These are phyloP conservation scores for Ostrea edulis DNA, from an alignment of 1,140 invertebrate species.

Conservation along the genomic window DNA sequence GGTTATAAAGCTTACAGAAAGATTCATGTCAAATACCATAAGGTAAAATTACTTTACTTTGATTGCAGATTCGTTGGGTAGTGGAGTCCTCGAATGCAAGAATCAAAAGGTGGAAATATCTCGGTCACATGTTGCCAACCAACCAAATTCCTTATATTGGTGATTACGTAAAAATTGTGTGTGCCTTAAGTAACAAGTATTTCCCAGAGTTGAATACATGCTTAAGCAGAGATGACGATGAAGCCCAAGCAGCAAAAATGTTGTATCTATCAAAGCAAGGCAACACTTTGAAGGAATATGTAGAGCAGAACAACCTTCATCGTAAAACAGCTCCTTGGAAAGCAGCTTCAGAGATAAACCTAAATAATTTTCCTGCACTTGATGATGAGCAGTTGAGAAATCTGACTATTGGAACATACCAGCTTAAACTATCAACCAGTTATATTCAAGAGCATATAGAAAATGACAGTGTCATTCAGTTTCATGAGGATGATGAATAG, in stretches of 20 bases:
- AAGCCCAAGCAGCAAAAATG: slow-evolving; percentile 12
- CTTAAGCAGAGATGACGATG: slow-evolving; percentile 3
- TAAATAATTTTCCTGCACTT: slow-evolving; percentile 11
- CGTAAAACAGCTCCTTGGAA: slow-evolving; percentile 42
- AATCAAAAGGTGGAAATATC: slow-evolving; percentile 52
- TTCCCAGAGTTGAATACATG: neutral
- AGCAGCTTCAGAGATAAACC: neutral
- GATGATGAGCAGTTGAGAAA: slow-evolving; percentile 34
- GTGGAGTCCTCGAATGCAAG: slow-evolving; percentile 56
- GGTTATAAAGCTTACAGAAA: no score
- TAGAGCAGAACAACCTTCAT: slow-evolving; percentile 40
- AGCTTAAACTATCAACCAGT: neutral
- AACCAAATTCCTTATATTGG: slow-evolving; percentile 53
- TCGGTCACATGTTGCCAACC: slow-evolving; percentile 45
- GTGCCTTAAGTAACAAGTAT: slow-evolving; percentile 49
- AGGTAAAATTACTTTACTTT: no score
- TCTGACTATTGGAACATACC: slow-evolving; percentile 41
- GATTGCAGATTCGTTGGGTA: slow-evolving; percentile 55
- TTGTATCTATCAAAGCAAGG: slow-evolving; percentile 42
- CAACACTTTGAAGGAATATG: slow-evolving; percentile 31
- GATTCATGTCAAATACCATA: no score
- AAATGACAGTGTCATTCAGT: slow-evolving; percentile 23
- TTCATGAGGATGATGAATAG: slow-evolving; percentile 38
- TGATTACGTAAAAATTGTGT: slow-evolving; percentile 50
- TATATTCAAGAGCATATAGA: slow-evolving; percentile 52